Evolutionary conservation across 2,888 invertebrate species (phyloP), one percentile per base, ranked within the genome.

Genomic region (Metacarcinus magister): DNA sequence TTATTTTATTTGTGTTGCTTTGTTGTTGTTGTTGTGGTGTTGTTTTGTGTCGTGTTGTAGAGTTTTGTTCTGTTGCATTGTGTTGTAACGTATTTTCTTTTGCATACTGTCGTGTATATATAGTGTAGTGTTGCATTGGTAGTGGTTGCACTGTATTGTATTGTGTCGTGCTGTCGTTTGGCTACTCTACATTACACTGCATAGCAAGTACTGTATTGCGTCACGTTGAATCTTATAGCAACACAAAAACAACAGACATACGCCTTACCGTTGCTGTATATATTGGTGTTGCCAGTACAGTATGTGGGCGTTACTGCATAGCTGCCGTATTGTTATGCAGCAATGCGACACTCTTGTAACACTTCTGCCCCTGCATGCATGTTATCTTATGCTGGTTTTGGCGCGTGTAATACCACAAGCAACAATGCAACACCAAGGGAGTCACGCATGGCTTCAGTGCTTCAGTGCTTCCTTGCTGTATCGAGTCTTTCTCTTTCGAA

Each of bases 341-440:
- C 87, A 87, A 87, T 87, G 87, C 87, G 87, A 39, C 87, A 87
- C 87, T 87, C n/a, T n/a, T 28, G 28, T 28, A n/a, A 28, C 75
- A 75, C 75, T 75, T n/a, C 0, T 28, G 8, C 8, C 28, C n/a
- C 75, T 28, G 7, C 87, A 10, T 87, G 87, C 87, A 39, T 87
- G 87, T 39, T 87, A 10, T 39, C 39, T 39, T n/a, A 13, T 32
- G 39, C 39, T 87, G 87, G 16, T n/a, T 39, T 32, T 87, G 87
- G 87, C 87, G 87, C 19, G 39, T 28, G 75, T 87, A 87, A 87
- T 87, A 87, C 87, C 87, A 87, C 87, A 87, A 87, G 87, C 87
- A 54, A 10, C 54, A 54, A 2, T 54, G 13, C 54, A 19, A 19
- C 54, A 87, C n/a, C 87, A 39, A 32, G 87, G 87, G 87, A 87